These are phyloP conservation scores for Frieseomelitta varia DNA, from an alignment of 1,140 invertebrate species.

Conservation along the genomic window DNA sequence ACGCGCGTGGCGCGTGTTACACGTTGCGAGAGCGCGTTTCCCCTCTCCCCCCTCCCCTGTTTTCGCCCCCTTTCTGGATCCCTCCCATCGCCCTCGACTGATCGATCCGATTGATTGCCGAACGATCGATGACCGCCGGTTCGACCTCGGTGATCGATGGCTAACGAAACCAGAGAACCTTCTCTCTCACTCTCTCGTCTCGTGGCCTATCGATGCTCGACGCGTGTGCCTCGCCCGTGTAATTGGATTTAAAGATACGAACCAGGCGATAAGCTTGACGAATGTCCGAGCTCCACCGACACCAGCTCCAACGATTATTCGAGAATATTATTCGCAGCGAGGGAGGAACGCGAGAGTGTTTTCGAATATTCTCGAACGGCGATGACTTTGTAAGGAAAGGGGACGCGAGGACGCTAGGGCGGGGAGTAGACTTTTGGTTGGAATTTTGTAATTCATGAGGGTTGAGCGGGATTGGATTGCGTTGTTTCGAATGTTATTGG, in stretches of 20 bases:
- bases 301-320: conserved; percentile 22
- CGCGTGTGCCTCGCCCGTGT: conserved; percentile 2
- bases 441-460: too few relatives aligned
- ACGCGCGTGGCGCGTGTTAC: conserved; percentile 33
- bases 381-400: too few relatives aligned
- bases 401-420: too few relatives aligned
- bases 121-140: conserved; percentile 41
- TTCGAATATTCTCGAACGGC: too few relatives aligned
- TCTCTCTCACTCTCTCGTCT: too few relatives aligned
- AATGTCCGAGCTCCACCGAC: not conserved
- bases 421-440: too few relatives aligned
- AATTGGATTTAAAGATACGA: conserved; percentile 53
- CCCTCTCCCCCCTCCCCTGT: too few relatives aligned
- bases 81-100: conserved; percentile 14
- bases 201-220: conserved; percentile 4
- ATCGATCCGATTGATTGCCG: conserved; percentile 55
- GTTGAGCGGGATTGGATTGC: not conserved
- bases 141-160: conserved; percentile 42
- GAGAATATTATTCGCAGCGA: conserved; percentile 14
- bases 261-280: conserved; percentile 29
- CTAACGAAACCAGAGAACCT: not conserved
- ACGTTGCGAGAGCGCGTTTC: conserved; percentile 5
- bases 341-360: not conserved
- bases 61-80: not conserved
- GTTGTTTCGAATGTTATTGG: not conserved